Evolutionary conservation across 2,797 vertebrate genomes (phyloP).

Genomic region (Pseudochirops cupreus): DNA sequence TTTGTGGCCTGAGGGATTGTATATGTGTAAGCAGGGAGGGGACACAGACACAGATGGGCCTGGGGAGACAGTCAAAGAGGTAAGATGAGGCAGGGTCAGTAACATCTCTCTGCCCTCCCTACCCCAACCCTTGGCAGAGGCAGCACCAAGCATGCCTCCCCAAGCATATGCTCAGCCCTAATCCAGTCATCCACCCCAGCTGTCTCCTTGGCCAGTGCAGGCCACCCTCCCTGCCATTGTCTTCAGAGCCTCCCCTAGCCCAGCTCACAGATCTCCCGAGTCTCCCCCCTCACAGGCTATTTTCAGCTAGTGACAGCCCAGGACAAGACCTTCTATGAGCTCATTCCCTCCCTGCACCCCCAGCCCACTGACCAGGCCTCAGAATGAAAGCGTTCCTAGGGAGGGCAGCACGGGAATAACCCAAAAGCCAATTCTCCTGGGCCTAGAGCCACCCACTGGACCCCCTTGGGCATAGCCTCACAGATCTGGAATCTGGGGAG

Average conservation of each 20-base stretch:
- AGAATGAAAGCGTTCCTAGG: not conserved
- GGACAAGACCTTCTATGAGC: constrained; percentile 32
- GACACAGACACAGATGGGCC: not conserved
- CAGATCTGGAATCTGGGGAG: not conserved
- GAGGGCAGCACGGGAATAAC: not conserved
- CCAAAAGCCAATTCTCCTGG: not conserved
- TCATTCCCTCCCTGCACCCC: not conserved
- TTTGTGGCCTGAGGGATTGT: not conserved
- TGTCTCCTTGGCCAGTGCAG: not conserved
- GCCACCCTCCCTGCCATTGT: not conserved
- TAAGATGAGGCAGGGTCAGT: not conserved
- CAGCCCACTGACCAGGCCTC: not conserved
- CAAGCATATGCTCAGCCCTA: not conserved
- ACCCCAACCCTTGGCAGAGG: not conserved
- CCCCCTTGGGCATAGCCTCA: not conserved
- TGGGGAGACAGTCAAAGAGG: not conserved
- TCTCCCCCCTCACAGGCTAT: constrained; percentile 63
- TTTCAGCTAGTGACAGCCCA: constrained; percentile 65
- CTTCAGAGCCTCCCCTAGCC: not conserved
- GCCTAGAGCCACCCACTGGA: not conserved
- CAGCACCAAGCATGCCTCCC: not conserved
- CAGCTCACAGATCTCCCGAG: constrained; percentile 3
- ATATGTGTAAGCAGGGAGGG: not conserved
- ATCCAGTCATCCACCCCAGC: not conserved
- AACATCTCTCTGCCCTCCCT: not conserved